These are phyloP conservation scores for Laothoe populi DNA, from an alignment of 2,888 invertebrate genomes.

Conservation along the genomic window DNA sequence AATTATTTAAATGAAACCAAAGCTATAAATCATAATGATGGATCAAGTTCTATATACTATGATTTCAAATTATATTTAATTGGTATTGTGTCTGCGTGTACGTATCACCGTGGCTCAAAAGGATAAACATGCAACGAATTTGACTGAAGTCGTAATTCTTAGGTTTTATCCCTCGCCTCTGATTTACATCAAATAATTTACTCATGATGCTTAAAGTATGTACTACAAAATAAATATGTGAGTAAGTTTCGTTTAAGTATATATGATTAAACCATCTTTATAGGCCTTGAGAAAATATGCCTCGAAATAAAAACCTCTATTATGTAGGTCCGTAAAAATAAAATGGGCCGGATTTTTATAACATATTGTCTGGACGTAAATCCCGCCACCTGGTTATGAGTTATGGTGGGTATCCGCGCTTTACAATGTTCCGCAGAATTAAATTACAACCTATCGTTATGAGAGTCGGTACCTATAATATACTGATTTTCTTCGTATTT, in stretches of 20 bases:
- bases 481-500: background rate
- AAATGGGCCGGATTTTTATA: slow-evolving; percentile 63
- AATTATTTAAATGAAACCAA: too few relatives aligned
- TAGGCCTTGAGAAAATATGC: slow-evolving; percentile 38
- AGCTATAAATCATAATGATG: too few relatives aligned
- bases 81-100: too few relatives aligned
- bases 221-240: too few relatives aligned
- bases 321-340: slow-evolving; percentile 54
- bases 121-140: too few relatives aligned
- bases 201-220: too few relatives aligned
- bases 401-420: slow-evolving; percentile 51
- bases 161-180: too few relatives aligned
- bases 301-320: slow-evolving; percentile 48
- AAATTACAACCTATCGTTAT: slow-evolving; percentile 44
- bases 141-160: too few relatives aligned
- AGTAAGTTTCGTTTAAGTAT: background rate
- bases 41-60: too few relatives aligned
- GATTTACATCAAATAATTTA: too few relatives aligned
- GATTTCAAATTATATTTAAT: too few relatives aligned
- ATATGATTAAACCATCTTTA: slow-evolving; percentile 28
- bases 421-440: slow-evolving; percentile 54
- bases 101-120: too few relatives aligned
- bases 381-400: slow-evolving; percentile 63
- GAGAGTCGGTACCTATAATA: slow-evolving; percentile 10
- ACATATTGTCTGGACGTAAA: slow-evolving; percentile 66